Evolutionary conservation across 2,113 vertebrate genomes (phyloP), one percentile per base, ranked within the genome.

Genomic region (Cettia cetti): DNA sequence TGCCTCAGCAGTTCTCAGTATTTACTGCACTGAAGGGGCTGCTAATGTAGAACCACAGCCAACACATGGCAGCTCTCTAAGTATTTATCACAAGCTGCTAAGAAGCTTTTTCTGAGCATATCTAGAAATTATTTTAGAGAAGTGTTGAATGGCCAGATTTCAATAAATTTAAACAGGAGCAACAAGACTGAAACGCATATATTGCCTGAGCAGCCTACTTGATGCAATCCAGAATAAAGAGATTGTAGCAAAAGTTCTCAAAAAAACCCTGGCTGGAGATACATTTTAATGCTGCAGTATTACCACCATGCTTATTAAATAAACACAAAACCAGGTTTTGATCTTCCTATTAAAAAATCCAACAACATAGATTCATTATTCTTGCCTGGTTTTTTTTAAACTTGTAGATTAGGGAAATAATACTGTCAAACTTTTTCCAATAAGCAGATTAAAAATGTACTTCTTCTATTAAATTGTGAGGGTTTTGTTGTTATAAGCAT

Each of bases 31-130:
- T 88, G 82, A 80, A 85, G 33, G 70, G 63, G 42, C 54, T 96
- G 71, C 56, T 86, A 24, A 83, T 20, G 15, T 77, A 95, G 65
- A 94, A 92, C 66, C n/a, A 81, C 27, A 87, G 70, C n/a, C 66
- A 93, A 82, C 64, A 76, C 2, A 19, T 71, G 44, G 68, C 80
- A 90, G 92, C 60, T 96, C 68, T 94, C 40, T 47, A 90, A 68
- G 76, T 79, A 94, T 95, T 90, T 94, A 81, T 44, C 82, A 50
- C 76, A 94, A 96, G 82, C 65, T 0, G 19, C 56, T 96, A 95
- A 96, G 92, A 83, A 96, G 92, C 79, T 96, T 96, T 94, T 92
- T 82, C 87, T 94, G 72, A 94, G 80, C 44, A 23, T 93, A 83
- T 84, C 75, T 94, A 81, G 45, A 94, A 94, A 94, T 86, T 93